phyloP scores from a whole-genome alignment of 2,797 vertebrate genomes.

The Paguma larvata region DNA sequence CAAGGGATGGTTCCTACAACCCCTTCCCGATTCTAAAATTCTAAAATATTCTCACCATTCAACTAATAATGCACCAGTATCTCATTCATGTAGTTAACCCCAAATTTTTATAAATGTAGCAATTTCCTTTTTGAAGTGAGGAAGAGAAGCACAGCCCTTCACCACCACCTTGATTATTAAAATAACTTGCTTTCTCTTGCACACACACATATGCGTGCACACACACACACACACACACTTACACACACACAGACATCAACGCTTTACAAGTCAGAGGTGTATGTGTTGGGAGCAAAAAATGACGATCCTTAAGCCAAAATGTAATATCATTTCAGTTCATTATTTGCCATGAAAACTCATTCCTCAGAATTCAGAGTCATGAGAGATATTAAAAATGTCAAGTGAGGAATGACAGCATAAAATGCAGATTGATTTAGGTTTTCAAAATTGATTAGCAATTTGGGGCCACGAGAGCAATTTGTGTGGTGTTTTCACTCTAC shows the following conservation, averaged over 20 bases:
- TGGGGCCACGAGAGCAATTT: conserved; percentile 75
- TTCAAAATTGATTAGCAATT: conserved; percentile 84
- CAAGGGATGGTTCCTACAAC: background rate
- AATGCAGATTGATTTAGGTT: conserved; percentile 81
- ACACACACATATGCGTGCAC: no score
- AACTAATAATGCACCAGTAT: background rate
- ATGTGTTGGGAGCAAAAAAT: background rate
- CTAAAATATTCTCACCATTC: background rate
- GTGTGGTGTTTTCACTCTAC: conserved; percentile 77
- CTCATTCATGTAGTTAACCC: background rate
- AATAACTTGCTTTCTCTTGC: background rate
- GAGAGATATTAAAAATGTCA: conserved; percentile 76
- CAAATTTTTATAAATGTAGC: background rate
- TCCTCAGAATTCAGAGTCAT: conserved; percentile 75
- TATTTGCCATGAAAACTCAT: conserved; percentile 70
- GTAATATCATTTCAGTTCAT: conserved; percentile 55
- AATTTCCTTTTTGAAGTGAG: background rate
- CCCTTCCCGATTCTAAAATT: background rate
- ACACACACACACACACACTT: no score
- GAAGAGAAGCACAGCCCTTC: background rate
- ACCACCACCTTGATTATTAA: background rate
- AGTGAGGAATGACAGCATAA: conserved; percentile 76
- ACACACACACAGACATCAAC: background rate
- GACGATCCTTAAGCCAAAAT: background rate
- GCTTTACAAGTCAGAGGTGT: background rate